These are phyloP conservation scores for Drosophila imparisetae DNA, from an alignment of 2,888 invertebrate species.

Conservation along the genomic window DNA sequence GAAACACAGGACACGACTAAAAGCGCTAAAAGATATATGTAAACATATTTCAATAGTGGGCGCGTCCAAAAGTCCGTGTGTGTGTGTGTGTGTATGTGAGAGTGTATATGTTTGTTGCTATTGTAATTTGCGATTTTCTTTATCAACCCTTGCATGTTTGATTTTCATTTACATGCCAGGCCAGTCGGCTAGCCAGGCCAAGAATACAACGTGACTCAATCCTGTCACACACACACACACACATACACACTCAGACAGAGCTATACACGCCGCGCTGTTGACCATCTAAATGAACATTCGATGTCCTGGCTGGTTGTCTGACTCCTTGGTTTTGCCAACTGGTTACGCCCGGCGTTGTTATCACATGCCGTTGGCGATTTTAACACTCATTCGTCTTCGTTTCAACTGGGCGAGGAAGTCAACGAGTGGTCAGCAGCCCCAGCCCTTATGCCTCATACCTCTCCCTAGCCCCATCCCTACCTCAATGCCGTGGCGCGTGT, in stretches of 20 bases:
- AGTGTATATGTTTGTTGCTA: slow-evolving; percentile 31
- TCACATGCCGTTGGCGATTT: slow-evolving; percentile 76
- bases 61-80: slow-evolving; percentile 43
- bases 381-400: slow-evolving; percentile 82
- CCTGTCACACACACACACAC: slow-evolving; percentile 32
- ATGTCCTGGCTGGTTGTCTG: slow-evolving; percentile 64
- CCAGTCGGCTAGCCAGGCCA: slow-evolving; percentile 59
- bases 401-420: slow-evolving; percentile 76
- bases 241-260: not conserved
- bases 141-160: slow-evolving; percentile 84
- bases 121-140: slow-evolving; percentile 80
- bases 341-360: slow-evolving; percentile 71
- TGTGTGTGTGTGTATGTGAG: slow-evolving; percentile 9
- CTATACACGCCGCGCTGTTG: slow-evolving; percentile 9
- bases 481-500: slow-evolving; percentile 52
- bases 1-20: slow-evolving; percentile 39
- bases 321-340: slow-evolving; percentile 42
- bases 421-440: slow-evolving; percentile 48
- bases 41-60: slow-evolving; percentile 78
- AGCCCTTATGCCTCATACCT: not conserved
- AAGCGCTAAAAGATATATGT: slow-evolving; percentile 58
- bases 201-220: slow-evolving; percentile 80
- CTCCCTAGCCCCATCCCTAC: slow-evolving; percentile 17
- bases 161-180: slow-evolving; percentile 84
- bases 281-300: slow-evolving; percentile 74